Percentiles rank a stretch among this genome's conserved stretches.
phyloP scores from a whole-genome alignment of 2,113 vertebrate species.

The Emydocephalus ijimae region DNA sequence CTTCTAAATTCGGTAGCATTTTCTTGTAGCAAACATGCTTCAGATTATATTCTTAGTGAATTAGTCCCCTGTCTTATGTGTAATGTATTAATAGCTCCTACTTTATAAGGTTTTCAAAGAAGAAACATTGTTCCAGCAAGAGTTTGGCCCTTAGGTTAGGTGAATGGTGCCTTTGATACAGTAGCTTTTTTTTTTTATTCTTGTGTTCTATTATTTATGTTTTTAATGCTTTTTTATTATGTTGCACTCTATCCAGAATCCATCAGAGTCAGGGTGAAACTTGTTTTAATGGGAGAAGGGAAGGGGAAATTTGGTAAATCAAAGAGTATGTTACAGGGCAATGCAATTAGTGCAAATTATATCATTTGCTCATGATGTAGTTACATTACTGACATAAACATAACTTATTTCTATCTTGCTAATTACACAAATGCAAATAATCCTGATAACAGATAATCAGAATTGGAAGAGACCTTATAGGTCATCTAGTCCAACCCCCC shows the following conservation, averaged over 20 bases:
- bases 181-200: neutral
- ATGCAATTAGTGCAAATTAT: neutral
- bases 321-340: neutral
- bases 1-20: neutral
- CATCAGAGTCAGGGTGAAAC: neutral
- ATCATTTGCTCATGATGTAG: neutral
- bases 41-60: neutral
- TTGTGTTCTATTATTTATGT: neutral
- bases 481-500: too few relatives aligned
- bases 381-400: neutral
- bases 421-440: neutral
- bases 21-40: neutral
- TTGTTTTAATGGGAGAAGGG: neutral
- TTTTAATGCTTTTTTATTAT: neutral
- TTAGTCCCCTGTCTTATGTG: neutral
- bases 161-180: neutral
- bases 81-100: neutral
- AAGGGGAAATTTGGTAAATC: neutral
- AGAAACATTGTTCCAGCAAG: neutral
- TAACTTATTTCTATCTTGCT: neutral
- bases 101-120: neutral
- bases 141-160: neutral
- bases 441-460: neutral
- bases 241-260: neutral
- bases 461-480: too few relatives aligned